Evolutionary conservation across 2,113 vertebrate species (phyloP).

Genomic region (Eretmochelys imbricata): DNA sequence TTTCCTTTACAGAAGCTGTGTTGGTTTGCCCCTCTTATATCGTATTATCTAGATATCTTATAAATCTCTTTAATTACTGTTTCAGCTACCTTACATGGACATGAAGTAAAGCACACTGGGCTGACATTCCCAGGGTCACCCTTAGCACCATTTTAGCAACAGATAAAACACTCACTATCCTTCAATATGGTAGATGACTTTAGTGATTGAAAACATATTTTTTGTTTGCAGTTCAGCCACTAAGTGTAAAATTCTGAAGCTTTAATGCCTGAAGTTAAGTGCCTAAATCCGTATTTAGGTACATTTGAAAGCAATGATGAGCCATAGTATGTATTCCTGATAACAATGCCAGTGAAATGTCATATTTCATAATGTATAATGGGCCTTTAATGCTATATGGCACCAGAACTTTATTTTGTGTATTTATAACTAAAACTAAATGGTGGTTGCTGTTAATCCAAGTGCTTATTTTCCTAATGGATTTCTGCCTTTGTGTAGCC

Average conservation of each 20-base stretch:
- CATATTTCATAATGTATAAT: accelerated
- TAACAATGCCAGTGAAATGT: not conserved
- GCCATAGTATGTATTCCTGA: not conserved
- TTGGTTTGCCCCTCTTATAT: too few relatives aligned
- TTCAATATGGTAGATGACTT: not conserved
- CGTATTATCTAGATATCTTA: not conserved
- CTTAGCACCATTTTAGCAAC: not conserved
- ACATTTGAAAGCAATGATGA: not conserved
- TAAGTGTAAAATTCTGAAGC: not conserved
- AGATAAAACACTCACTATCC: not conserved
- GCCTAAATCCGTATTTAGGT: not conserved
- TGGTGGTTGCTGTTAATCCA: not conserved
- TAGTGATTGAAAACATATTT: not conserved
- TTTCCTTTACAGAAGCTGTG: not conserved
- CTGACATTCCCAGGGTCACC: not conserved
- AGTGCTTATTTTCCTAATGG: not conserved
- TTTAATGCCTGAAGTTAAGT: not conserved
- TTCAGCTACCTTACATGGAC: not conserved
- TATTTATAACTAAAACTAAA: not conserved
- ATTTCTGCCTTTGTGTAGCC: conserved; percentile 80
- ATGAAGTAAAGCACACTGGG: not conserved
- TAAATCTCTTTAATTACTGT: not conserved
- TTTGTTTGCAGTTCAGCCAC: not conserved
- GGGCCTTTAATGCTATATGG: not conserved
- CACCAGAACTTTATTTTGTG: not conserved